These are phyloP conservation scores for Pangasius djambal DNA, from an alignment of 2,797 vertebrate genomes.

Conservation along the genomic window DNA sequence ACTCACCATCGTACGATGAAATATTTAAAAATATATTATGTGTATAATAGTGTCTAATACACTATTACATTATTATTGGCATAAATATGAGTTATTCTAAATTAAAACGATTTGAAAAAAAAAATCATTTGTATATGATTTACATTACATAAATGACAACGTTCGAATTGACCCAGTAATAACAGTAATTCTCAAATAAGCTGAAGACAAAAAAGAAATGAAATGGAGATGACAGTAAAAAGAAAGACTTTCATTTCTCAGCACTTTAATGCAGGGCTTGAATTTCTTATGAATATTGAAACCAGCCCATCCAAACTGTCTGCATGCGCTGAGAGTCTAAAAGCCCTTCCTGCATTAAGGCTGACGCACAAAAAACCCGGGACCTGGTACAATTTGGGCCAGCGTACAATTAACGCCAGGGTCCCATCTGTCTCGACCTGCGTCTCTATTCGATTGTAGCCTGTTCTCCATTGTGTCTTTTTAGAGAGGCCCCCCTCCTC, in stretches of 20 bases:
- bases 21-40: background rate
- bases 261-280: conserved; percentile 17
- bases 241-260: conserved; percentile 15
- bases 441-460: conserved; percentile 80
- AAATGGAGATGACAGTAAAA: background rate
- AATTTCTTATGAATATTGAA: conserved; percentile 55
- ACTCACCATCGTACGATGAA: background rate
- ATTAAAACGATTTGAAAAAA: background rate
- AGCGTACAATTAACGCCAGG: conserved; percentile 69
- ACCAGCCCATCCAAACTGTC: conserved; percentile 27
- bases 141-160: background rate
- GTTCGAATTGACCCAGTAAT: background rate
- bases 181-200: background rate
- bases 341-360: conserved; percentile 21
- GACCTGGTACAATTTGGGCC: conserved; percentile 71
- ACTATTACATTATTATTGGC: background rate
- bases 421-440: conserved; percentile 82
- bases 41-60: background rate
- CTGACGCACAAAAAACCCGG: conserved; percentile 51
- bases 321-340: conserved; percentile 34
- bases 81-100: background rate
- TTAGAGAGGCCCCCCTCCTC: conserved; percentile 61
- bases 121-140: background rate
- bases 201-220: background rate
- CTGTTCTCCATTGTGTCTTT: conserved; percentile 76